These are phyloP conservation scores for Stenchaetothrips biformis DNA, from an alignment of 2,888 invertebrate species.

Conservation along the genomic window DNA sequence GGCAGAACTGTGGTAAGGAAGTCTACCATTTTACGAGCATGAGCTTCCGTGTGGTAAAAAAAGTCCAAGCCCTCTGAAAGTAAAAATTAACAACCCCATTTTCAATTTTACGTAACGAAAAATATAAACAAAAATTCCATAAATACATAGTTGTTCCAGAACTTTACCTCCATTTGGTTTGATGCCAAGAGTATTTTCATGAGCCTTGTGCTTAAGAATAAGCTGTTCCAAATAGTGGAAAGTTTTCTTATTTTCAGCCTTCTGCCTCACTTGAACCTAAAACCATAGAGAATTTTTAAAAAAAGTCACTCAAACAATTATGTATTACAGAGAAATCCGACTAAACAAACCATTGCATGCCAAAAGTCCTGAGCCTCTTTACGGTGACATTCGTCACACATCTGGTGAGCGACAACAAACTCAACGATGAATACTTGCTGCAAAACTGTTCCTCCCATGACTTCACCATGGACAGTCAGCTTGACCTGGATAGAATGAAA, in stretches of 20 bases:
- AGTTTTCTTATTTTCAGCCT: constrained; percentile 90
- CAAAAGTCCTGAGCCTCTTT: constrained; percentile 97
- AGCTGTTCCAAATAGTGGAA: constrained; percentile 96
- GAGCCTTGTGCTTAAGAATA: constrained; percentile 91
- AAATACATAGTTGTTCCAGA: not conserved
- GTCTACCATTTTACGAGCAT: constrained; percentile 92
- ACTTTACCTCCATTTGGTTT: constrained; percentile 70
- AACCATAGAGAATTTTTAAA: constrained; percentile 27
- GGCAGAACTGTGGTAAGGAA: constrained; percentile 86
- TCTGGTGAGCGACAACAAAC: constrained; percentile 83
- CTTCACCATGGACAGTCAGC: constrained; percentile 92
- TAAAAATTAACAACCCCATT: constrained; percentile 15
- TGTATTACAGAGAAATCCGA: not conserved
- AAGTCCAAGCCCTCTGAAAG: constrained; percentile 88
- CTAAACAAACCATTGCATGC: constrained; percentile 65
- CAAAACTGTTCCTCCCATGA: constrained; percentile 81
- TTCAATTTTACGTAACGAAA: constrained; percentile 24
- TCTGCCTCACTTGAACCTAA: constrained; percentile 72
- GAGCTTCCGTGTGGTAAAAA: constrained; percentile 81
- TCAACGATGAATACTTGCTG: constrained; percentile 96
- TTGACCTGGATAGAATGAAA: constrained; percentile 56
- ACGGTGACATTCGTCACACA: constrained; percentile 97
- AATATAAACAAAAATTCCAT: not conserved
- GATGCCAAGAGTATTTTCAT: constrained; percentile 82
- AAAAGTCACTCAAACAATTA: constrained; percentile 27